These are phyloP conservation scores for Monochamus alternatus DNA, from an alignment of 2,888 invertebrate genomes.

Conservation along the genomic window DNA sequence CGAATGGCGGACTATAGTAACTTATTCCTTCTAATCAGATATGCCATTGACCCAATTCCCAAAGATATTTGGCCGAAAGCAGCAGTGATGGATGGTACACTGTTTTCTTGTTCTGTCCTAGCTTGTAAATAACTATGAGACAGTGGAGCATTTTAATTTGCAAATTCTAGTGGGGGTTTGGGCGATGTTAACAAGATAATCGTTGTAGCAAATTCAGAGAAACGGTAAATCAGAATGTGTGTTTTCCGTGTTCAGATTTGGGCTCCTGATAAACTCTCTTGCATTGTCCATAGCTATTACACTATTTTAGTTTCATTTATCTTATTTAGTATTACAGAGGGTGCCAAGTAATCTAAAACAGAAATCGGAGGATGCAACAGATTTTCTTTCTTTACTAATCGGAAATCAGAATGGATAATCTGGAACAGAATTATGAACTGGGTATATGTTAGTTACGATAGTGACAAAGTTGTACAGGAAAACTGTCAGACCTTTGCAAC, in stretches of 20 bases:
- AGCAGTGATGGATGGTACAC: constrained; percentile 7
- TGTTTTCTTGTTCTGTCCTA: not conserved
- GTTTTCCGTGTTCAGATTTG: not conserved
- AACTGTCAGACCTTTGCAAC: no score
- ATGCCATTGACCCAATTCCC: constrained; percentile 10
- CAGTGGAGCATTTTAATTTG: not conserved
- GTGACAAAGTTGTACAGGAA: no score
- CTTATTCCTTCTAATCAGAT: constrained; percentile 10
- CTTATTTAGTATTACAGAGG: no score
- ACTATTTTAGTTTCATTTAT: no score
- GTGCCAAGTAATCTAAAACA: no score
- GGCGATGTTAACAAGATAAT: not conserved
- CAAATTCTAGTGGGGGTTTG: not conserved
- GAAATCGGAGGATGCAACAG: no score
- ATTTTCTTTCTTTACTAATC: no score
- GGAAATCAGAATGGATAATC: no score
- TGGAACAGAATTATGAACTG: no score
- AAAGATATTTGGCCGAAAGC: not conserved
- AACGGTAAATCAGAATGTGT: not conserved
- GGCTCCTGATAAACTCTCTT: not conserved
- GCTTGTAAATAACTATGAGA: not conserved
- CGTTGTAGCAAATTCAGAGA: not conserved
- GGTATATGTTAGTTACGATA: no score
- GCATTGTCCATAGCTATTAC: no score
- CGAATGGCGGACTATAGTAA: not conserved